Evolutionary conservation across 1,140 invertebrate genomes (phyloP).

Genomic region (Zaprionus ornatus): DNA sequence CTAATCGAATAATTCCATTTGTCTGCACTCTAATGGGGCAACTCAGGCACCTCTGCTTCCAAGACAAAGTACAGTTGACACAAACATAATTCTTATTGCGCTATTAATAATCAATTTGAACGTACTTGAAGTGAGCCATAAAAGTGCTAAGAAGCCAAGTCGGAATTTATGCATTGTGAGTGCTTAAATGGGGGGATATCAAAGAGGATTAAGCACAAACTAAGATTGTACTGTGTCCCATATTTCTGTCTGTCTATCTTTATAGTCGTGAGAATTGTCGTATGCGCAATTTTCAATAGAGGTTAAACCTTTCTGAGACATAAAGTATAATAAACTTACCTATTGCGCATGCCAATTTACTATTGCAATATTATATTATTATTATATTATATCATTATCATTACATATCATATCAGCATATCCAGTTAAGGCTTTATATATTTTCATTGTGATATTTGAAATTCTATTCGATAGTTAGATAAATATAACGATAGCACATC

Average conservation of each 20-base stretch:
- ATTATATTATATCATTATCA: too few species aligned
- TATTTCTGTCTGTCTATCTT: too few species aligned
- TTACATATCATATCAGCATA: too few species aligned
- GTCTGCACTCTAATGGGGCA: conserved; percentile 16
- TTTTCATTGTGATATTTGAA: neutral
- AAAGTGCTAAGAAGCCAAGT: neutral
- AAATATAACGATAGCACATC: neutral
- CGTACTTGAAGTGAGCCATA: neutral
- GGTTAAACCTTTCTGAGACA: neutral
- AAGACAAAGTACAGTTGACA: conserved; percentile 42
- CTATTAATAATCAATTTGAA: neutral
- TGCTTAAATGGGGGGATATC: neutral
- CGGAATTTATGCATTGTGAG: neutral
- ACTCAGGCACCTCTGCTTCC: conserved; percentile 6
- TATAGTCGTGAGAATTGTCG: neutral
- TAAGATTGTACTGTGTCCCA: neutral
- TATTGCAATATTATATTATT: neutral
- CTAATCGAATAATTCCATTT: conserved; percentile 65
- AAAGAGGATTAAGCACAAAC: neutral
- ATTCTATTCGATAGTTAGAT: neutral
- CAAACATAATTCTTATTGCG: neutral
- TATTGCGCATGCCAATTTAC: neutral
- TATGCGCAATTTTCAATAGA: conserved; percentile 26
- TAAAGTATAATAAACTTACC: conserved; percentile 7
- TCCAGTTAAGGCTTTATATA: neutral